These are phyloP conservation scores for Picathartes gymnocephalus DNA, from an alignment of 2,113 vertebrate genomes.

Conservation along the genomic window DNA sequence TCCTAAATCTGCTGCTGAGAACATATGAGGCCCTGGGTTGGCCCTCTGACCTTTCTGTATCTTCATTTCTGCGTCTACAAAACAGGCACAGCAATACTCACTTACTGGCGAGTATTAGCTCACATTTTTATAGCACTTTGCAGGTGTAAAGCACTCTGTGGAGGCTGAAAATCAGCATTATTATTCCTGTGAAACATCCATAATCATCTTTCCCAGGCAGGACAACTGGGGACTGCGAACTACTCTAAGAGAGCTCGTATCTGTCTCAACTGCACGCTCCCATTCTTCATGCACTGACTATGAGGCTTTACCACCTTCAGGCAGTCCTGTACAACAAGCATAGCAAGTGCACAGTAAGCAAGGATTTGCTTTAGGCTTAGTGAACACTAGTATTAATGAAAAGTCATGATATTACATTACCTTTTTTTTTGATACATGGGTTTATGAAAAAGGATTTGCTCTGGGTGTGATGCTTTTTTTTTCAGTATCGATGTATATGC, in stretches of 20 bases:
- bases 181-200: neutral
- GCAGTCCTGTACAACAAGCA: neutral
- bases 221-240: neutral
- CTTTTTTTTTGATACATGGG: constrained; percentile 53
- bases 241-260: neutral
- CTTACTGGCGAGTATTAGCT: neutral
- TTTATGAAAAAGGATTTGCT: constrained; percentile 49
- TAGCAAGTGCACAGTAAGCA: constrained; percentile 12
- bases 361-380: constrained; percentile 53
- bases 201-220: neutral
- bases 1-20: neutral
- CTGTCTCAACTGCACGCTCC: fast-evolving
- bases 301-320: neutral
- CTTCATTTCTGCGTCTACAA: neutral
- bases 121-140: neutral
- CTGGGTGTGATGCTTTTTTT: neutral
- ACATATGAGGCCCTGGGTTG: neutral
- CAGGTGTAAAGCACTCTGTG: neutral
- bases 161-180: neutral
- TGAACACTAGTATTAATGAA: constrained; percentile 57
- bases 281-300: neutral
- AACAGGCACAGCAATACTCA: neutral
- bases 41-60: neutral
- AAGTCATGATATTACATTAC: constrained; percentile 47
- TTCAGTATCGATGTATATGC: neutral